Evolutionary conservation across 2,113 vertebrate genomes (phyloP).

Genomic region (Chitala chitala): DNA sequence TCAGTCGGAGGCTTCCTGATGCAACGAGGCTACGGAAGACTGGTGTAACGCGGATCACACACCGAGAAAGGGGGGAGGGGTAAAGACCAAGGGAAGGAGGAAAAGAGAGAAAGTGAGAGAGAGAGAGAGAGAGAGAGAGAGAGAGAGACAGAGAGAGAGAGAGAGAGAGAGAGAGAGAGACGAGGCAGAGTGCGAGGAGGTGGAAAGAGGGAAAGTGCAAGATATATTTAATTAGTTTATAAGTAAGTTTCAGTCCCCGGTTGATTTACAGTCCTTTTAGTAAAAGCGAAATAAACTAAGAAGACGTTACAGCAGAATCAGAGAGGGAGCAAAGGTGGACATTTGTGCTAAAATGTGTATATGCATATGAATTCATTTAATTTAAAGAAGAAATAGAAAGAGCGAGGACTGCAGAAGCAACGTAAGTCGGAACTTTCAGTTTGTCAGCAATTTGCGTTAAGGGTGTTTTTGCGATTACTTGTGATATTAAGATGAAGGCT

Average conservation of each 20-base stretch:
- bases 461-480: background rate
- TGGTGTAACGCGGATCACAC: constrained; percentile 47
- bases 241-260: constrained; percentile 17
- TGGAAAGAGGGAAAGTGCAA: background rate
- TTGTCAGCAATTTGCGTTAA: background rate
- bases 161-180: constrained; percentile 5
- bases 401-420: constrained; percentile 5
- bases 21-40: constrained; percentile 27
- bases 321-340: constrained; percentile 3
- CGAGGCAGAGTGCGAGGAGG: background rate
- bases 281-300: background rate
- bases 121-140: constrained; percentile 20
- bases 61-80: constrained; percentile 33
- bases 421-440: constrained; percentile 15
- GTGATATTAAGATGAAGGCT: background rate
- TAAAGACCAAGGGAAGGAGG: constrained; percentile 15
- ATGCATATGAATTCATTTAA: constrained; percentile 13
- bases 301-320: background rate
- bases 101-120: too few species aligned
- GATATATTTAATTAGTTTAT: constrained; percentile 14
- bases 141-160: constrained; percentile 2
- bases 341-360: constrained; percentile 6
- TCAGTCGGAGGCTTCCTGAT: constrained; percentile 55
- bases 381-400: constrained; percentile 15
- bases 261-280: constrained; percentile 7